Evolutionary conservation across 2,888 invertebrate species (phyloP).

Genomic region (Camptogramma bilineatum): DNA sequence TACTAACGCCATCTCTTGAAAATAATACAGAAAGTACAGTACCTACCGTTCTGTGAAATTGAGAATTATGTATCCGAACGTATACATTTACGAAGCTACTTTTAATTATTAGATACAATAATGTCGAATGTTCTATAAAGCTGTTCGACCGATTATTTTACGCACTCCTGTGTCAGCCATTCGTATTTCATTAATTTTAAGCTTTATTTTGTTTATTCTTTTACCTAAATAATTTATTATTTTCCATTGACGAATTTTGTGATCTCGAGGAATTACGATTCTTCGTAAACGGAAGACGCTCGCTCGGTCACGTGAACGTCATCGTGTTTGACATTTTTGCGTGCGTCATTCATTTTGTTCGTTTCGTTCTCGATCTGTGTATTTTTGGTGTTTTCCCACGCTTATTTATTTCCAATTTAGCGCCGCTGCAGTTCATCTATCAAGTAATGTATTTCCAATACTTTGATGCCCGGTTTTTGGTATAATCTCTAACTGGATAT

Average conservation of each 20-base stretch:
- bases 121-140: no score
- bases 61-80: constrained; percentile 32
- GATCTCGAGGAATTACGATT: background rate
- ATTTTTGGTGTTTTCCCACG: constrained; percentile 61
- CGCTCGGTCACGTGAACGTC: constrained; percentile 37
- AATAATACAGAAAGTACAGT: background rate
- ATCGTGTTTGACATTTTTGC: constrained; percentile 27
- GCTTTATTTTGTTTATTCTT: background rate
- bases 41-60: background rate
- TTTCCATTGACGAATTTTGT: no score
- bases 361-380: constrained; percentile 47
- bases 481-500: constrained; percentile 25
- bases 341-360: constrained; percentile 55
- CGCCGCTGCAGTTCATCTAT: constrained; percentile 15
- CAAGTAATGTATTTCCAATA: constrained; percentile 32
- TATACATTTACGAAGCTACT: constrained; percentile 26
- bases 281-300: constrained; percentile 36
- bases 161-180: no score
- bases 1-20: constrained; percentile 55
- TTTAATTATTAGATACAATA: background rate
- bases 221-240: background rate
- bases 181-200: no score
- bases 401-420: constrained; percentile 45
- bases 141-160: no score
- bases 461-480: constrained; percentile 9